Evolutionary conservation across 2,888 invertebrate genomes (phyloP), one percentile per base, ranked within the genome.

Genomic region (Apomyelois bistriatella): DNA sequence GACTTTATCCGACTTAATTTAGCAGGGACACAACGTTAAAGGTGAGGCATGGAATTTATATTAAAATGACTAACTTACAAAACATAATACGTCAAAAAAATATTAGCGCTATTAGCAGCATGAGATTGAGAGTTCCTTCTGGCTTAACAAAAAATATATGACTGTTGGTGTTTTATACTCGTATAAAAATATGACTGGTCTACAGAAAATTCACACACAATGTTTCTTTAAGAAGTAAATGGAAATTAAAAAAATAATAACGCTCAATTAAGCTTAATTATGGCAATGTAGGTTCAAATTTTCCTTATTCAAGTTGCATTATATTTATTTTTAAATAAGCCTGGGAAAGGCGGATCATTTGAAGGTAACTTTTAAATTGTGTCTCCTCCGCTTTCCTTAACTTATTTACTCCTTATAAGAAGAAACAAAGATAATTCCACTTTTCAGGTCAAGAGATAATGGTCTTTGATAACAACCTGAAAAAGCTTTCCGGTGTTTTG

Each of bases 401-500:
- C 84, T 86, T 88, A 87, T 85, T 86, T 86, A 86, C 82, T 83
- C 74, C 76, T 81, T 85, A 84, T 82, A 82, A 84, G 78, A 76
- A 78, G 78, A 82, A 85, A 84, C 86, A 85, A 87, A 88, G 87
- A 86, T 87, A 85, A 88, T 88, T 85, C 84, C 79, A 83, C 79
- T 84, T 87, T 85, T 83, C 83, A 88, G 87, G 85, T 88, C 88
- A 86, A 81, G 75, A 85, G 86, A 86, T 89, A 89, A 88, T 87
- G 84, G 85, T 77, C 82, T 87, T 85, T 88, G 87, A 87, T 88
- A 88, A 86, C 81, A 84, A 82, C 76, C 81, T 82, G 85, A 84
- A 82, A 87, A 88, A 89, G 89, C 88, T 89, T 88, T 89, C 87
- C 87, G 86, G 82, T 89, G 88, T 87, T 89, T 86, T 86, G 85